Percentiles rank a stretch among this genome's conserved stretches.
Conservation (phyloP, 2,113 vertebrate species). For the Furnarius figulus region DNA sequence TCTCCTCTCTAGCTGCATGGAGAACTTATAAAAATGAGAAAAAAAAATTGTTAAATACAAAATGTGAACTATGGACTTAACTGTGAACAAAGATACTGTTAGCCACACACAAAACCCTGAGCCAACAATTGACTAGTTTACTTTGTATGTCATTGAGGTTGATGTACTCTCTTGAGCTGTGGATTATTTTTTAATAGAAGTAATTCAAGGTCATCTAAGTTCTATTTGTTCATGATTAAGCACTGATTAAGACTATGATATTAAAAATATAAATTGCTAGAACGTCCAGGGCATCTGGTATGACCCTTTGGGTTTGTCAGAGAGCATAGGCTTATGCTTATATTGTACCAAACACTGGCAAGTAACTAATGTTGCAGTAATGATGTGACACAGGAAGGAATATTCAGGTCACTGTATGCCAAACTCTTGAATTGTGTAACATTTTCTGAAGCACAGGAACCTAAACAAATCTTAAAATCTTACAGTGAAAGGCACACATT, state of each 20-base stretch:
- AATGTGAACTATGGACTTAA: neutral
- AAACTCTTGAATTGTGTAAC: neutral
- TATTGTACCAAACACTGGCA: neutral
- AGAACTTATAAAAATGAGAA: neutral
- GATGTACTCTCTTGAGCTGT: neutral
- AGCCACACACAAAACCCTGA: neutral
- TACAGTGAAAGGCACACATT: neutral
- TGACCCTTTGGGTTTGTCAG: neutral
- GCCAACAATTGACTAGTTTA: neutral
- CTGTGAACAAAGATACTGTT: neutral
- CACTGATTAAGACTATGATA: neutral
- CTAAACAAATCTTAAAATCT: neutral
- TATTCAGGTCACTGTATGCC: neutral
- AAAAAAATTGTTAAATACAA: neutral
- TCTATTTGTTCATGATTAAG: neutral
- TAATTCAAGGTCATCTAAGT: neutral
- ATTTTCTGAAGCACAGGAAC: neutral
- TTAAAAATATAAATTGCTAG: neutral
- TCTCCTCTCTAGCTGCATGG: neutral
- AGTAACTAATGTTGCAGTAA: neutral
- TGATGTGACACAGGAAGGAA: neutral
- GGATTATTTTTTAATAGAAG: neutral
- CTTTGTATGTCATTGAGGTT: neutral
- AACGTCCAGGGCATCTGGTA: neutral
- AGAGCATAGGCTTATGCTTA: neutral